These are phyloP conservation scores for Ariopsis seemanni DNA, from an alignment of 2,113 vertebrate genomes.

Conservation along the genomic window DNA sequence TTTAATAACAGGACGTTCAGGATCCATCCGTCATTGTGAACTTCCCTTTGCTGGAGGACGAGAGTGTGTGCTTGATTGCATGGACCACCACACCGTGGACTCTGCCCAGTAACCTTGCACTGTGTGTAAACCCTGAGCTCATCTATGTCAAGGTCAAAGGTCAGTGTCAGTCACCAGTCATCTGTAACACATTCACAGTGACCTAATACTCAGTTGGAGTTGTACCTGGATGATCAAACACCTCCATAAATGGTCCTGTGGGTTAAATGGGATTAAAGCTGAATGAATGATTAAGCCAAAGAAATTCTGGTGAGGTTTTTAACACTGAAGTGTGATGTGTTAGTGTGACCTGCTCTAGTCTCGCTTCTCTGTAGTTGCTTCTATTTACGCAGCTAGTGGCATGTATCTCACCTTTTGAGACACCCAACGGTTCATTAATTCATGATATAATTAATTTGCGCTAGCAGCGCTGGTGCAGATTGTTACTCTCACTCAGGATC, in stretches of 20 bases:
- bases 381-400: neutral
- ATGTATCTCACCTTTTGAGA: neutral
- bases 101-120: slow-evolving; percentile 90
- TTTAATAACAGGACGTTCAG: slow-evolving; percentile 86
- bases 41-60: slow-evolving; percentile 87
- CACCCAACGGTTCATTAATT: neutral
- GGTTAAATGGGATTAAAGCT: neutral
- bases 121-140: slow-evolving; percentile 91
- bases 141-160: slow-evolving; percentile 90
- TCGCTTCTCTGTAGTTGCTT: neutral
- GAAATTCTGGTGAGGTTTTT: neutral
- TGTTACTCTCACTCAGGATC: no score
- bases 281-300: neutral
- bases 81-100: slow-evolving; percentile 99
- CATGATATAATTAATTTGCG: neutral
- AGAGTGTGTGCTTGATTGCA: slow-evolving; percentile 81
- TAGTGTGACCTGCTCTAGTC: neutral
- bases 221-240: neutral
- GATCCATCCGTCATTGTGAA: slow-evolving; percentile 91
- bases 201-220: neutral
- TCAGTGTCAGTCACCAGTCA: slow-evolving; percentile 54
- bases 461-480: no score
- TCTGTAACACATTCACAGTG: neutral
- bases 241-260: neutral
- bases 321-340: neutral